Evolutionary conservation across 1,140 invertebrate genomes (phyloP), one percentile per base, ranked within the genome.

Genomic region (Drosophila novamexicana): DNA sequence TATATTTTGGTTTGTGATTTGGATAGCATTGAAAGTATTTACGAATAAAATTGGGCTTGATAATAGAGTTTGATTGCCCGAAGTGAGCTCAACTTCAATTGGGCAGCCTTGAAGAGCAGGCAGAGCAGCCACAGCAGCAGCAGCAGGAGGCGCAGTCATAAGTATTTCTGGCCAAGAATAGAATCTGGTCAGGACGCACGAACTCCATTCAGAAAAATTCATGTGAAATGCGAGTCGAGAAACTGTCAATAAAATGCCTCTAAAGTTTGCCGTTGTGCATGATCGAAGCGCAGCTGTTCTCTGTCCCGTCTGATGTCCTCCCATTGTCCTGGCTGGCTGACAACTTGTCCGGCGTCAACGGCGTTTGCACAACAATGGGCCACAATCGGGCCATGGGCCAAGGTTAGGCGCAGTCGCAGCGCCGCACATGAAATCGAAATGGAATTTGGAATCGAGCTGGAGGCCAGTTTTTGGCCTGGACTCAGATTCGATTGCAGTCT

Each of bases 301-400:
- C 14, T 32, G 39, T 32, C 56, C 29, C n/a, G 49, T 22, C 22
- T 29, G 12, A 52, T 52, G 49, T 34, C 49, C 56, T 66, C 16
- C 53, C 18, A 57, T 66, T 66, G 64, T 66, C 44, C 58, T 7
- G 54, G 16, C 52, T 6, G 47, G 10, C 16, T 39, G 56, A 3
- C 65, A 66, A 37, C 39, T 52, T 53, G 37, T 64, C 53, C 29
- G 65, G 54, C 64, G 64, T 66, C 53, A 66, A 58, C 64, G 64
- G 64, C 64, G 64, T 66, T 66, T 66, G 65, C 65, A 59, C 56
- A 68, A 61, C 65, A 68, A 68, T 49, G 53, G 53, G 40, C 53
- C 53, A 58, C 63, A 66, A 57, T 16, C 22, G 16, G 32, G 53
- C 57, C 34, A 50, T 40, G 9, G 44, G 16, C 45, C 47, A 53